Base-by-base conservation (phyloP, 2,888 invertebrate species). In the Andricus curvator region DNA sequence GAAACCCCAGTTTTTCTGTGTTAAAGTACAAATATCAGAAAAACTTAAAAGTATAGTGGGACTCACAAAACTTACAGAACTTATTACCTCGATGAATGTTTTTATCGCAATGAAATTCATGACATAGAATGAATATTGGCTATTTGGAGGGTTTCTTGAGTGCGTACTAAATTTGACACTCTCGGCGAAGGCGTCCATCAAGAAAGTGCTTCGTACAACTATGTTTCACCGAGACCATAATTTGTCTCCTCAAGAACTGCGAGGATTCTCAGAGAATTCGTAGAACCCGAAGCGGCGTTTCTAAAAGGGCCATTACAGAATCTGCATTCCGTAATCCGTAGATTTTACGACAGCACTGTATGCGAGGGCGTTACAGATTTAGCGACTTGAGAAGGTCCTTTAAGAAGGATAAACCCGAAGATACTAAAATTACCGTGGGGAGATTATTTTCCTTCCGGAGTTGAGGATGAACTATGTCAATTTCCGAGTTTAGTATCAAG, bases 261-360 rank as follows among this genome's bases (percentile, higher is more conserved):
- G 20, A 33, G 56, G 56, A 74, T 74, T 56, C 33, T 51, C 17
- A 8, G 33, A 13, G n/a, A 56, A 74, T 56, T 56, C 11, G 56
- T n/a, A 56, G 33, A 56, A 22, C 33, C 11, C n/a, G 9, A 33
- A 51, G 51, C 20, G 33, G 33, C 33, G 13, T 51, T 56, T 29
- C 51, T 56, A 56, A 74, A 56, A 74, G 74, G 33, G 70, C 70
- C 51, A 74, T 51, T 56, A 56, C 74, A 29, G 74, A n/a, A 56
- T 51, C 74, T 56, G 56, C 74, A 56, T 56, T 74, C 33, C n/a
- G n/a, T 33, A 56, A 74, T 56, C 56, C 74, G 20, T 9, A 51
- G 70, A 70, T 74, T 74, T 74, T 74, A 29, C 29, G 33, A 74
- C 51, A 70, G 70, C 11, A 11, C 29, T 29, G 48, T 70, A 70